Base-by-base conservation (phyloP, 1,140 invertebrate species). In the Drosophila watanabei region DNA sequence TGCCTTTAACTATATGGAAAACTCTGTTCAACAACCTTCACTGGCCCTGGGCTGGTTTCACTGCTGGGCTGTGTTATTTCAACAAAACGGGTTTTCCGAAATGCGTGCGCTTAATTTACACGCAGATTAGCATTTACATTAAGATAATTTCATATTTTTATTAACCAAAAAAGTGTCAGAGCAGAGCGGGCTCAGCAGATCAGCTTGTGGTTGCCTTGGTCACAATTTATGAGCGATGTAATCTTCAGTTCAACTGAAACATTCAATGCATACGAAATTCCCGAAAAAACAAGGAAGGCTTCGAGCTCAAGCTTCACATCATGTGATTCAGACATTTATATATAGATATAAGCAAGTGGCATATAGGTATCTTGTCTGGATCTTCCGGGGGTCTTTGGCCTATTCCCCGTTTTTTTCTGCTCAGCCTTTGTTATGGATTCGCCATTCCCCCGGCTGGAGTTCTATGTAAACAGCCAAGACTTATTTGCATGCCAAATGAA, bases 41-140 rank as follows among this genome's bases (percentile, higher is more conserved):
- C 24, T 61, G 71, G 68, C 68, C 68, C 64, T 68, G 61, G 62
- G 49, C 51, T 51, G 43, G 33, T 49, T 46, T 52, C 32, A 52
- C 10, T 18, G 16, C 24, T n/a, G 48, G 32, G 48, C 28, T 11
- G 28, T 32, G 16, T 49, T 49, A 28, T 11, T 18, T 45, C 5
- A 24, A 18, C 24, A 64, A 87, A 88, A 89, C 84, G 78, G 62
- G 86, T 89, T 89, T 62, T 41, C 58, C 75, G 63, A 51, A 78
- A 79, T 83, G 83, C 80, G 84, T 87, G 83, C 65, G 84, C 84
- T 87, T 88, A 88, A 88, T 88, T 88, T 88, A 88, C 85, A 79
- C 81, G 61, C 81, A 76, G 80, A 87, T 87, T 87, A 88, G 68
- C 83, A 69, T 87, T 88, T 78, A 70, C 80, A 80, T 78, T 84